A percentile compares a stretch with the other conserved stretches of the same genome.
Evolutionary conservation across 1,140 invertebrate genomes (phyloP).

Genomic region (Periplaneta americana): DNA sequence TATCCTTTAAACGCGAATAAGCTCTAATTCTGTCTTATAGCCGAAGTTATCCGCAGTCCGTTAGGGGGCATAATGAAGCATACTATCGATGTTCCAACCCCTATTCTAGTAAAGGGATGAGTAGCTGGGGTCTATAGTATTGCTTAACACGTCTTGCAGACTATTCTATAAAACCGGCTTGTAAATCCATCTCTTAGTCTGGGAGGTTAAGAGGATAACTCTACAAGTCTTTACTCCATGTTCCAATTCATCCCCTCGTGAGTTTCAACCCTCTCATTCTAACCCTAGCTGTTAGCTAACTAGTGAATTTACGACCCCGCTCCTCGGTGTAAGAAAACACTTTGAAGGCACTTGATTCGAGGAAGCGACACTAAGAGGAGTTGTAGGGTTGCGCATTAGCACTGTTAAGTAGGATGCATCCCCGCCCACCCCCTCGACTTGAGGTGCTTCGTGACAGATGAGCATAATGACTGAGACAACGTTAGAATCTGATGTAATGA

Average conservation of each 20-base stretch:
- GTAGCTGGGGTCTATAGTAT: no score
- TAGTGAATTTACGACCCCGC: not conserved
- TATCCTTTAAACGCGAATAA: no score
- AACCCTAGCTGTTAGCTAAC: not conserved
- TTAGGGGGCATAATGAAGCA: no score
- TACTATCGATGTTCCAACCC: no score
- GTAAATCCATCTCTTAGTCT: not conserved
- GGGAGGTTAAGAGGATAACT: not conserved
- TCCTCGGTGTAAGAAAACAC: not conserved
- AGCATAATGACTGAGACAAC: no score
- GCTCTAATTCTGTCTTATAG: no score
- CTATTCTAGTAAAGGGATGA: no score
- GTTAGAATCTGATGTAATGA: no score
- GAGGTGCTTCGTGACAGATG: no score
- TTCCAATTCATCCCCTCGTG: not conserved
- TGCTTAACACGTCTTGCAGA: not conserved
- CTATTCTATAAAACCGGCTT: not conserved
- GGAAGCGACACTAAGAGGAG: not conserved
- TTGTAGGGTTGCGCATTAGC: not conserved
- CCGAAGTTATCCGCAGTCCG: no score
- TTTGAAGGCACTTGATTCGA: not conserved
- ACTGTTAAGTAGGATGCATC: not conserved
- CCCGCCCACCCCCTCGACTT: no score
- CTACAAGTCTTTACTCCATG: not conserved
- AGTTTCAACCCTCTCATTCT: not conserved